Evolutionary conservation across 2,888 invertebrate genomes (phyloP).

Genomic region (Sminthurides aquaticus): DNA sequence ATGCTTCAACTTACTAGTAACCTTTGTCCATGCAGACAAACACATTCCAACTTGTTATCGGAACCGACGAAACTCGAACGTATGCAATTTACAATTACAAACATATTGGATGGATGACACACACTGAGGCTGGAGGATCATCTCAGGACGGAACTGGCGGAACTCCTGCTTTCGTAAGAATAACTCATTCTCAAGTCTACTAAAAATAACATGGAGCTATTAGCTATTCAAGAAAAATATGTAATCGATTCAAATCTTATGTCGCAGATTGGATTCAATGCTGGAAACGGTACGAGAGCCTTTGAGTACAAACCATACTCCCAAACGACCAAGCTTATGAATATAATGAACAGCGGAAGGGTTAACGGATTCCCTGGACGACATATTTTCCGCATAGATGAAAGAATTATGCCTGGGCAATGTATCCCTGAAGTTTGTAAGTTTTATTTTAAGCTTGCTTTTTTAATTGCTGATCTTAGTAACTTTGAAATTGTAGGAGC

Average conservation of each 20-base stretch:
- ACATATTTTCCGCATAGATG: slow-evolving; percentile 91
- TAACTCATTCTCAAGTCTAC: neutral
- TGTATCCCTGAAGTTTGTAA: slow-evolving; percentile 54
- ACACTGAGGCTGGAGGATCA: slow-evolving; percentile 85
- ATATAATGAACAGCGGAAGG: slow-evolving; percentile 75
- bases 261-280: slow-evolving; percentile 85
- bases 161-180: slow-evolving; percentile 71
- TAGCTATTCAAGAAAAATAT: slow-evolving; percentile 10
- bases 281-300: slow-evolving; percentile 83
- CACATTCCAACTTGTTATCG: slow-evolving; percentile 88
- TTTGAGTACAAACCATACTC: slow-evolving; percentile 86
- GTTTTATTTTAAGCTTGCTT: slow-evolving; percentile 17
- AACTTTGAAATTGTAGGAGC: neutral
- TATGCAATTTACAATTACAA: slow-evolving; percentile 94
- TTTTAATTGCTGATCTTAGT: neutral
- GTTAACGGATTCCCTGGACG: slow-evolving; percentile 81
- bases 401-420: slow-evolving; percentile 83
- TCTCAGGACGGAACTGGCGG: slow-evolving; percentile 80
- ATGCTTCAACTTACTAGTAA: neutral
- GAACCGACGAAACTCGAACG: slow-evolving; percentile 86
- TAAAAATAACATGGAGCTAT: neutral
- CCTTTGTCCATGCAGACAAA: slow-evolving; percentile 60
- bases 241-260: too few species aligned
- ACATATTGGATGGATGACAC: slow-evolving; percentile 80
- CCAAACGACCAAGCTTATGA: slow-evolving; percentile 73